phyloP scores from a whole-genome alignment of 92 coral and sea anemone genomes.

The Actinostola sp. region DNA sequence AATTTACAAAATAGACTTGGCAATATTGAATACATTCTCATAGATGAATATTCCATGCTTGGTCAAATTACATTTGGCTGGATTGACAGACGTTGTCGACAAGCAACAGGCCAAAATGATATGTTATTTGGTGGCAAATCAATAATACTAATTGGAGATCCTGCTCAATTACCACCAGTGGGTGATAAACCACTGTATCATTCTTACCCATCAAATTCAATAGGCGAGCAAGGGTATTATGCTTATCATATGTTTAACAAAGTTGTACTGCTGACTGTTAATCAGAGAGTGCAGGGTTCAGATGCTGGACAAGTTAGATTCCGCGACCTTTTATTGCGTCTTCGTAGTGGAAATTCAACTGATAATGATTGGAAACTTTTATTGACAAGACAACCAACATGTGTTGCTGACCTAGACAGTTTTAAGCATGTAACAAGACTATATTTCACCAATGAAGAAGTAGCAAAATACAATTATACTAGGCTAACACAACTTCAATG shows the following conservation, averaged over 20 bases:
- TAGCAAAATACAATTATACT: conserved; percentile 22
- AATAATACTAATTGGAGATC: conserved; percentile 61
- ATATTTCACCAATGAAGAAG: conserved; percentile 23
- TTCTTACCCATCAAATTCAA: no score
- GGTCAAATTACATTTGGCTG: conserved; percentile 64
- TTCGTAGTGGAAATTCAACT: conserved; percentile 6
- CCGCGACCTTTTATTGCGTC: no score
- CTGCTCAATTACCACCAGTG: conserved; percentile 71
- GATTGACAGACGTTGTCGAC: conserved; percentile 68
- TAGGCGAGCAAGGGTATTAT: no score
- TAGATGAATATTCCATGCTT: conserved; percentile 75
- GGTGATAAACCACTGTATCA: conserved; percentile 67
- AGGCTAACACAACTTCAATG: conserved; percentile 14
- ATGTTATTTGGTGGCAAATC: conserved; percentile 66
- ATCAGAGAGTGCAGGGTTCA: no score
- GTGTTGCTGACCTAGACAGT: conserved; percentile 8
- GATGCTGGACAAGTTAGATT: no score
- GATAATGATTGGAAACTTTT: conserved; percentile 30
- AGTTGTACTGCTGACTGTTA: no score
- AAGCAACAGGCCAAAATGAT: conserved; percentile 52
- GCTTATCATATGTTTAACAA: no score
- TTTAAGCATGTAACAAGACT: conserved; percentile 20
- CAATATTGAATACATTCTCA: conserved; percentile 37
- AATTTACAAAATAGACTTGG: conserved; percentile 45
- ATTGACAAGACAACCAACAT: conserved; percentile 39